A percentile compares a stretch with the other conserved stretches of the same genome.
Conservation (phyloP, 2,888 invertebrate species). For the Cosmia trapezina region DNA sequence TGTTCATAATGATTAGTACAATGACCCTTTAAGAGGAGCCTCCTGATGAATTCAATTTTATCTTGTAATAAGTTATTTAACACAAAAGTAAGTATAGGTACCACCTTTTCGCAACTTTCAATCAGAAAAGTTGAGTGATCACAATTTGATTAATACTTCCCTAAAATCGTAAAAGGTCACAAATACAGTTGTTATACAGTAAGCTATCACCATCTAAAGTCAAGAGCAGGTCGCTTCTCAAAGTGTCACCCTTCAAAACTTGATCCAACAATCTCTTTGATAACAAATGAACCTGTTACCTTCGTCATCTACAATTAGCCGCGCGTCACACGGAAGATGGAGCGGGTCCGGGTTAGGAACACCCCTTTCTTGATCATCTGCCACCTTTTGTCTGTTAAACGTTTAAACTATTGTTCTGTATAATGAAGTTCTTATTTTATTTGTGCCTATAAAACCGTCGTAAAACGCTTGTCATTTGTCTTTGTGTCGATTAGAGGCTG, state of each 20-base stretch:
- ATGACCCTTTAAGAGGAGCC: too few species aligned
- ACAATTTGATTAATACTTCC: background rate
- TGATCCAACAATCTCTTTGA: constrained; percentile 61
- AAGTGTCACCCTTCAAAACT: constrained; percentile 58
- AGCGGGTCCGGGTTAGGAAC: constrained; percentile 18
- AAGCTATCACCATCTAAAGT: constrained; percentile 25
- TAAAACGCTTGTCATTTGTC: constrained; percentile 32
- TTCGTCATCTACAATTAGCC: constrained; percentile 56
- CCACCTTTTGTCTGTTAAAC: constrained; percentile 47
- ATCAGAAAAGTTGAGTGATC: background rate
- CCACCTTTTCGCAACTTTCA: background rate
- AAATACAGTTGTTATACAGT: constrained; percentile 11
- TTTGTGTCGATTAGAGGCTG: background rate
- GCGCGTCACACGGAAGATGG: constrained; percentile 52
- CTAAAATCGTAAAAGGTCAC: constrained; percentile 9
- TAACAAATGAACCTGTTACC: constrained; percentile 61
- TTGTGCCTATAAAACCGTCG: constrained; percentile 6
- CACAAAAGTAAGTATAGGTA: background rate
- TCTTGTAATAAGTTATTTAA: background rate
- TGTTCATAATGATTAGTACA: too few species aligned
- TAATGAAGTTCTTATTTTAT: constrained; percentile 34
- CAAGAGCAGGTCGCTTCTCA: constrained; percentile 33
- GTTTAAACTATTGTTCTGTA: constrained; percentile 35
- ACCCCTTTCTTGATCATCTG: constrained; percentile 38
- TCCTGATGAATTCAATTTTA: too few species aligned